Conservation (phyloP, 2,797 vertebrate genomes). For the Pseudopleuronectes americanus region DNA sequence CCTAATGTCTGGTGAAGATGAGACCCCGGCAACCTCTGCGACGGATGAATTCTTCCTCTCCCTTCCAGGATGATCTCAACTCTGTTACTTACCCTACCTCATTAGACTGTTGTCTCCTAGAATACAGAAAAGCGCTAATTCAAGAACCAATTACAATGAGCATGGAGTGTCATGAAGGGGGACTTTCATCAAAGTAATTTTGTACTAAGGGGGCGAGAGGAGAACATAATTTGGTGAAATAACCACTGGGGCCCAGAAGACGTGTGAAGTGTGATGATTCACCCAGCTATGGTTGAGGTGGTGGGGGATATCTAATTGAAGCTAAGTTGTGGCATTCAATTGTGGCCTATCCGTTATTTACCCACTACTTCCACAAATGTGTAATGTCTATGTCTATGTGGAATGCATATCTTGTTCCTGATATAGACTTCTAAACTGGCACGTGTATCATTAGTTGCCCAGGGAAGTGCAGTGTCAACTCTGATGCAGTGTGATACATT, state of each 20-base stretch:
- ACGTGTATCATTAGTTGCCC: no score
- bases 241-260: constrained; percentile 21
- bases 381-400: no score
- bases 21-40: background rate
- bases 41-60: no score
- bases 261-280: constrained; percentile 10
- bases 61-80: constrained; percentile 1
- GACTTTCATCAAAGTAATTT: constrained; percentile 33
- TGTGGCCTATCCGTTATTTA: background rate
- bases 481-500: no score
- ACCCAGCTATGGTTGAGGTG: no score
- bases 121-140: constrained; percentile 24
- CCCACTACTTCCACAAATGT: no score
- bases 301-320: no score
- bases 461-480: no score
- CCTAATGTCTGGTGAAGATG: background rate
- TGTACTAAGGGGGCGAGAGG: constrained; percentile 21
- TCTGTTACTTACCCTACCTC: constrained; percentile 21
- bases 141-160: constrained; percentile 50
- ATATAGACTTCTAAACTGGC: no score
- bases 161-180: constrained; percentile 18
- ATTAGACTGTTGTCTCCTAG: constrained; percentile 39
- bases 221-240: constrained; percentile 28
- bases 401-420: no score
- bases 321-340: background rate